Base-by-base conservation (phyloP, 2,113 vertebrate genomes). In the Bathybates hornii region DNA sequence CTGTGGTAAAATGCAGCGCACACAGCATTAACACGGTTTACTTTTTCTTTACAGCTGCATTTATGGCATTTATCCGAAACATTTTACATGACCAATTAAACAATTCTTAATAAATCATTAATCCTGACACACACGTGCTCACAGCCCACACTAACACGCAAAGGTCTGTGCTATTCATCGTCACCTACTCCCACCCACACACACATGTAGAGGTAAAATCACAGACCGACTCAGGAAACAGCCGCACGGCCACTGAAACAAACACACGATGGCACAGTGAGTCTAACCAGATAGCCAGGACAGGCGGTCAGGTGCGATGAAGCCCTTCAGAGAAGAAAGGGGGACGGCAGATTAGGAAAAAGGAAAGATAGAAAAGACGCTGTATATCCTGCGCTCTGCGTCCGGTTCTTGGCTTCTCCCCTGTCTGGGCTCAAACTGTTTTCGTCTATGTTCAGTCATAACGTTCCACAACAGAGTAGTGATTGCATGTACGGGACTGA, bases 371-470 rank as follows among this genome's bases (percentile, higher is more conserved):
- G 86, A 85, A 91, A 52, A 79, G 73, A 52, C 11, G 9, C 12
- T 36, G 52, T 78, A 81, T 43, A 29, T 81, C 89, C 94, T 91
- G 83, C 6, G 66, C 48, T 87, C 84, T 45, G 89, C 73, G 52
- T 93, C 93, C 89, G 0, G 29, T 8, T n/a, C 45, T 3, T 13
- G 45, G 34, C 80, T 85, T 78, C 14, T 93, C 57, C 81, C 19
- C 57, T 54, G 89, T 86, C 27, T 36, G 81, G 11, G 80, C 91
- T 91, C 27, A 27, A 84, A 83, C 81, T 85, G 93, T 81, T 94
- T 91, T 91, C 88, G 84, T 89, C 91, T 91, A 93, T 78, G 85
- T 93, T 92, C 94, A 93, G 86, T 94, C 91, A 92, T 93, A 87
- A 92, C 73, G 92, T 91, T 93, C 87, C 94, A 94, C 92, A 91